Evolutionary conservation across 2,888 invertebrate genomes (phyloP).

Genomic region (Standfussiana lucernea): DNA sequence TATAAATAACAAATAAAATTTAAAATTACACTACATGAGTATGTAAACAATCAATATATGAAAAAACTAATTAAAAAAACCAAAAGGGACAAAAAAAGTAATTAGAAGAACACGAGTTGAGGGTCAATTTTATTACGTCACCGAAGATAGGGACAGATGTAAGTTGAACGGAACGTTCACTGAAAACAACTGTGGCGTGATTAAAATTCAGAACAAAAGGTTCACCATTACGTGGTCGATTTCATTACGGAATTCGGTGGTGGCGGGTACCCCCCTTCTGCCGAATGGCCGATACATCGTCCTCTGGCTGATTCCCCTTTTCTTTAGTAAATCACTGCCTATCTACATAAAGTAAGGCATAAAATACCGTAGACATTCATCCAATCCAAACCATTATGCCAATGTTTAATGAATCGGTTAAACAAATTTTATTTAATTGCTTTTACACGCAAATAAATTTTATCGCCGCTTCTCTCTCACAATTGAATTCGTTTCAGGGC

Average conservation of each 20-base stretch:
- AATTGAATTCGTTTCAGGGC: constrained; percentile 45
- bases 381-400: constrained; percentile 48
- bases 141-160: constrained; percentile 52
- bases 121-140: constrained; percentile 59
- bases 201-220: constrained; percentile 71
- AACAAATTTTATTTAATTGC: constrained; percentile 61
- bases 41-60: constrained; percentile 29
- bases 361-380: constrained; percentile 53
- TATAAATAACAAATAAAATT: not conserved
- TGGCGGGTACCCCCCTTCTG: constrained; percentile 50
- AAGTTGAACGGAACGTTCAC: constrained; percentile 48
- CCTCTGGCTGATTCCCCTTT: constrained; percentile 55
- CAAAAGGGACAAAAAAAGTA: constrained; percentile 48
- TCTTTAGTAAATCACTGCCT: constrained; percentile 62
- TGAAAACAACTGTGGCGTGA: constrained; percentile 61
- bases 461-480: constrained; percentile 18
- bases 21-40: not conserved
- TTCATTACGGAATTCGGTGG: constrained; percentile 62
- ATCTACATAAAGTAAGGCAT: constrained; percentile 57
- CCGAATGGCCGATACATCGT: constrained; percentile 60
- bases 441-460: constrained; percentile 50
- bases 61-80: constrained; percentile 23
- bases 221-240: constrained; percentile 68
- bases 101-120: constrained; percentile 51
- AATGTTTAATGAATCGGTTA: constrained; percentile 61